Conservation (phyloP, 2,797 vertebrate species). For the Labeo calbasu region DNA sequence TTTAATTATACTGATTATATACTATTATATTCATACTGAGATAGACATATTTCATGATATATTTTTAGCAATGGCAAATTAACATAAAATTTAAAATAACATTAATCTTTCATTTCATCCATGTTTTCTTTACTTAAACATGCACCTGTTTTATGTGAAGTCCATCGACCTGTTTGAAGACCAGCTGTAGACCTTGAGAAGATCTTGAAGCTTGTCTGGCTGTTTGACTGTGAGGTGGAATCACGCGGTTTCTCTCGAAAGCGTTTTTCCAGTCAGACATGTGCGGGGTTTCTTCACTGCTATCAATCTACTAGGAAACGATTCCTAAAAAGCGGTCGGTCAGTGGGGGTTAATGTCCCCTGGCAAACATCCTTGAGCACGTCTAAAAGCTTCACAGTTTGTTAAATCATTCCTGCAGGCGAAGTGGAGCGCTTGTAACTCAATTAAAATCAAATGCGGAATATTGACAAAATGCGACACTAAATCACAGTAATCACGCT, state of each 20-base stretch:
- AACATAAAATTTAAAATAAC: background rate
- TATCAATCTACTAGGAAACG: background rate
- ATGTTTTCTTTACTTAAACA: background rate
- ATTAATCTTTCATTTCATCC: background rate
- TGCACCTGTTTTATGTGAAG: conserved; percentile 73
- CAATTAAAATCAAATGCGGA: background rate
- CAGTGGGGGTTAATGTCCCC: background rate
- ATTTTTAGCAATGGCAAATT: background rate
- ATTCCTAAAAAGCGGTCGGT: background rate
- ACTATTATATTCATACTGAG: too few species aligned
- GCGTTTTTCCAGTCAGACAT: conserved; percentile 77
- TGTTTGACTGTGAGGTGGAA: conserved; percentile 81
- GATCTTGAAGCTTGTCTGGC: conserved; percentile 66
- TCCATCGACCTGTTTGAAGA: conserved; percentile 75
- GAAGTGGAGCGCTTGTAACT: background rate
- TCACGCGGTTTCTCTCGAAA: conserved; percentile 69
- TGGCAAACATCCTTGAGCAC: background rate
- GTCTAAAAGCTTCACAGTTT: background rate
- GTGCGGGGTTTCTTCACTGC: background rate
- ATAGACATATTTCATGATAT: background rate
- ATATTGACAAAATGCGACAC: background rate
- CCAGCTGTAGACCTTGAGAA: conserved; percentile 78
- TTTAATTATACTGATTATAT: too few species aligned
- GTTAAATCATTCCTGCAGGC: background rate
- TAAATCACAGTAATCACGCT: background rate